Conservation (phyloP, 2,113 vertebrate genomes). For the Oryzias javanicus region DNA sequence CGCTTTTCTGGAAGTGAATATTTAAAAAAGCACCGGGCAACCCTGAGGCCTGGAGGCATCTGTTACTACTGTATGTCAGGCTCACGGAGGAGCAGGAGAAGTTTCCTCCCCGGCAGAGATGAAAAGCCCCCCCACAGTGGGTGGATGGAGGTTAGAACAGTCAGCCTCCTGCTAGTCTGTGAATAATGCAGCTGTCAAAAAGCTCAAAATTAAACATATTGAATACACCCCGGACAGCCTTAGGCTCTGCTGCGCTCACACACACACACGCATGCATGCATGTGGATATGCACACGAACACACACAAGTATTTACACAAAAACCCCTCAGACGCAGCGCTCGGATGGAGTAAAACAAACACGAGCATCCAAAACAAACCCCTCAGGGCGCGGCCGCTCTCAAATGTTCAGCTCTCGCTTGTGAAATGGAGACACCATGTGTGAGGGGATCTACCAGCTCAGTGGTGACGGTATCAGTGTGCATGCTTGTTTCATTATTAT, state of each 20-base stretch:
- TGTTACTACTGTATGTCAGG: slow-evolving; percentile 18
- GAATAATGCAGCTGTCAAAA: slow-evolving; percentile 60
- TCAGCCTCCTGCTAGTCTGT: slow-evolving; percentile 45
- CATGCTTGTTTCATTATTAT: too few relatives aligned
- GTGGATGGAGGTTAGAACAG: slow-evolving; percentile 52
- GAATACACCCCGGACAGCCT: slow-evolving; percentile 45
- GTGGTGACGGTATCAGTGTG: too few relatives aligned
- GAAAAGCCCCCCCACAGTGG: slow-evolving; percentile 38
- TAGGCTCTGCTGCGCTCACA: slow-evolving; percentile 25
- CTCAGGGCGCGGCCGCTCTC: too few relatives aligned
- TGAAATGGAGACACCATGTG: too few relatives aligned
- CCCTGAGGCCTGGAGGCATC: slow-evolving; percentile 8
- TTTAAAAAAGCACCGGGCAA: neutral
- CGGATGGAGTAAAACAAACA: too few relatives aligned
- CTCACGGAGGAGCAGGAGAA: slow-evolving; percentile 13
- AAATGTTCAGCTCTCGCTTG: too few relatives aligned
- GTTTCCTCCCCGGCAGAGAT: slow-evolving; percentile 16
- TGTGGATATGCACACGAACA: slow-evolving; percentile 15
- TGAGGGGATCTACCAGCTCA: too few relatives aligned
- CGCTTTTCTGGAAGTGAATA: slow-evolving; percentile 3
- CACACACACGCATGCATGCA: slow-evolving; percentile 15
- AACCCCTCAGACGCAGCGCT: too few relatives aligned
- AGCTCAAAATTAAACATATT: slow-evolving; percentile 53
- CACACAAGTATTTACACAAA: neutral
- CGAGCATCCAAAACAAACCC: too few relatives aligned